phyloP scores from a whole-genome alignment of 92 coral and sea anemone genomes.

The Porites evermanni region DNA sequence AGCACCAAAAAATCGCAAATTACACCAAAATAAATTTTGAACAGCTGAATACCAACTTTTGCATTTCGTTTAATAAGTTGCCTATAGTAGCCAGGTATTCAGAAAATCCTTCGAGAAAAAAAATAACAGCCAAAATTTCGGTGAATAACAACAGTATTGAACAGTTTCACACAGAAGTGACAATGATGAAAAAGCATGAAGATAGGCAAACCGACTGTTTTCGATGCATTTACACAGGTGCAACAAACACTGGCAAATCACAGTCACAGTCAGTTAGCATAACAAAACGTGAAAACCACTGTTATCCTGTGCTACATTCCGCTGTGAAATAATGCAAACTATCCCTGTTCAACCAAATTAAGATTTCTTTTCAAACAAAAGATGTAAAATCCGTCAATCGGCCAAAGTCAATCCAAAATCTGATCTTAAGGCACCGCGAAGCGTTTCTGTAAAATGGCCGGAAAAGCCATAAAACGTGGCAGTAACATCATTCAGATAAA shows the following conservation, averaged over 20 bases:
- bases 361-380: background rate
- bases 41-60: too few species aligned
- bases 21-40: background rate
- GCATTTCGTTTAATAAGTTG: too few species aligned
- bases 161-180: background rate
- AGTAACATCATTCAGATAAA: background rate
- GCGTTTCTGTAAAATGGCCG: background rate
- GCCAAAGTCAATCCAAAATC: background rate
- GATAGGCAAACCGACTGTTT: slow-evolving; percentile 5
- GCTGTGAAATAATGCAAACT: background rate
- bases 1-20: background rate
- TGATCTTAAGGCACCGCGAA: background rate
- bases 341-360: background rate
- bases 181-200: background rate
- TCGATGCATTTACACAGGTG: background rate
- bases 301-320: background rate
- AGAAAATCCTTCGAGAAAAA: background rate
- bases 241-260: slow-evolving; percentile 2
- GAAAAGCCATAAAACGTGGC: background rate
- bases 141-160: background rate
- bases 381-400: background rate
- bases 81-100: too few species aligned
- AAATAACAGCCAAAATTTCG: background rate
- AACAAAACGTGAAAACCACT: slow-evolving; percentile 10
- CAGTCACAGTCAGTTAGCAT: slow-evolving; percentile 1